Conservation (phyloP, 2,888 invertebrate species). For the Ornithoptera alexandrae region DNA sequence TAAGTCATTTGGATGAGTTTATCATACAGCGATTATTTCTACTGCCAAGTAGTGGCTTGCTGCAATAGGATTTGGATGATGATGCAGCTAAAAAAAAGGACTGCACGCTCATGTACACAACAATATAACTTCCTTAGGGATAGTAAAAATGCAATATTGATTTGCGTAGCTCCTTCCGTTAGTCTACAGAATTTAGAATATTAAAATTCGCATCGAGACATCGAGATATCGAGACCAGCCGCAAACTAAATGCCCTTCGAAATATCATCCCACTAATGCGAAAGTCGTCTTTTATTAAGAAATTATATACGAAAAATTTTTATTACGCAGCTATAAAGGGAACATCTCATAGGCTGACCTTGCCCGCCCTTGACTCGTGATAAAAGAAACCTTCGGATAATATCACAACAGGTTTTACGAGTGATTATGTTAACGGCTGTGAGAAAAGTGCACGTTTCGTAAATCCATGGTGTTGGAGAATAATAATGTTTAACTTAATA, state of each 20-base stretch:
- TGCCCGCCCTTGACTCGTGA: constrained; percentile 8
- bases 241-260: not conserved
- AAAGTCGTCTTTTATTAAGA: not conserved
- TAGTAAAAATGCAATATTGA: no score
- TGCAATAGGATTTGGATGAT: no score
- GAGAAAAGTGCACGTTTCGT: constrained; percentile 2
- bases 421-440: constrained; percentile 1
- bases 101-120: no score
- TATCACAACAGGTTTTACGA: constrained; percentile 8
- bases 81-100: no score
- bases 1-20: no score
- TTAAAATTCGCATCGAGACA: not conserved
- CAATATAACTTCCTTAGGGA: no score
- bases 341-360: not conserved
- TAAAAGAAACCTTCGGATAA: constrained; percentile 4
- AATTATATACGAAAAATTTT: not conserved
- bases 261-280: not conserved
- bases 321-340: not conserved
- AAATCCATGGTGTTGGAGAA: not conserved
- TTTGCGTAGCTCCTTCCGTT: no score
- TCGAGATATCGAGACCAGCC: not conserved
- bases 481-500: not conserved
- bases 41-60: no score
- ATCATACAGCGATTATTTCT: no score
- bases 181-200: no score